These are phyloP conservation scores for Leptinotarsa texana DNA, from an alignment of 1,140 invertebrate genomes.

Conservation along the genomic window DNA sequence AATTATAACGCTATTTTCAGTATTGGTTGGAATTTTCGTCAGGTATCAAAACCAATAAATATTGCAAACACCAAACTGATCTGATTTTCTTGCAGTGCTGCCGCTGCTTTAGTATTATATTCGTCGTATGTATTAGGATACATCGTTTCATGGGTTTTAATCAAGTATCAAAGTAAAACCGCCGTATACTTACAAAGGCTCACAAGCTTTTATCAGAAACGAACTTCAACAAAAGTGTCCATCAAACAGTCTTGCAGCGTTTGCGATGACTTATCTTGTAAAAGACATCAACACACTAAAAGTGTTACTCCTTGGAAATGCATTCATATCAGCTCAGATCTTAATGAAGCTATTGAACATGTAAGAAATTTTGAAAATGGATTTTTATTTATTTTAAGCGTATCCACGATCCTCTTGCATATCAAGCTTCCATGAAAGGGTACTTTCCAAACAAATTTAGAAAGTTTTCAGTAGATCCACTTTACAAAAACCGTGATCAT, in stretches of 20 bases:
- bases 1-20: conserved; percentile 24
- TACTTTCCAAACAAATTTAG: too few relatives aligned
- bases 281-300: conserved; percentile 58
- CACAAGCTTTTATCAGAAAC: conserved; percentile 41
- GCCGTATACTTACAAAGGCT: conserved; percentile 40
- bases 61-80: neutral
- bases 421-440: too few relatives aligned
- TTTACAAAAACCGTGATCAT: too few relatives aligned
- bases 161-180: conserved; percentile 38
- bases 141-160: conserved; percentile 34
- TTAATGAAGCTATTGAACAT: conserved; percentile 71
- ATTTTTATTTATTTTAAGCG: neutral
- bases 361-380: conserved; percentile 56
- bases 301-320: conserved; percentile 66
- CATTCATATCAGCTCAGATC: conserved; percentile 64
- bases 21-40: conserved; percentile 23
- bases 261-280: conserved; percentile 55
- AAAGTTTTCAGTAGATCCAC: too few relatives aligned
- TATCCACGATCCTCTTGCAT: too few relatives aligned
- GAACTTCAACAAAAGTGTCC: conserved; percentile 34
- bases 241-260: conserved; percentile 48
- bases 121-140: conserved; percentile 40
- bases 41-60: conserved; percentile 11
- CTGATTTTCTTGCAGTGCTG: conserved; percentile 24
- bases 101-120: conserved; percentile 34